Percentiles rank a stretch among this genome's conserved stretches.
Conservation (phyloP, 1,140 invertebrate genomes). For the Thaumatotibia leucotreta region DNA sequence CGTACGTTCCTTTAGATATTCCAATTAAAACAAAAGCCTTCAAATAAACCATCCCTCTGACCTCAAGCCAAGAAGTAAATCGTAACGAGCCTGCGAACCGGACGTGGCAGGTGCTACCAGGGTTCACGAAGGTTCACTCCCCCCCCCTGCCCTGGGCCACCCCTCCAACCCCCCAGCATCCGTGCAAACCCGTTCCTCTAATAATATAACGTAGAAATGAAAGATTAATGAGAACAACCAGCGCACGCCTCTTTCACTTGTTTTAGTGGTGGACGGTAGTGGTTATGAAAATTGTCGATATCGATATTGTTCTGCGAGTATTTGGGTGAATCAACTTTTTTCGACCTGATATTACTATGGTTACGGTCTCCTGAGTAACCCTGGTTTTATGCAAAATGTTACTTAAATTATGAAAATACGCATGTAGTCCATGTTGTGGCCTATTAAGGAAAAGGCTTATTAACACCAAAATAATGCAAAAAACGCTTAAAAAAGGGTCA, state of each 20-base stretch:
- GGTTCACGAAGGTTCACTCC: slow-evolving; percentile 68
- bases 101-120: slow-evolving; percentile 70
- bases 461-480: no score
- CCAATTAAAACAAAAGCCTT: background rate
- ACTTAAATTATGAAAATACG: no score
- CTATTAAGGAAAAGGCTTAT: no score
- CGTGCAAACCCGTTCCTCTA: slow-evolving; percentile 72
- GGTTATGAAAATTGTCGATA: slow-evolving; percentile 15
- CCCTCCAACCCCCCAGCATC: slow-evolving; percentile 44
- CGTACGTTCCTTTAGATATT: background rate
- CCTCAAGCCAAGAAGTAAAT: slow-evolving; percentile 12
- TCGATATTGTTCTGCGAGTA: background rate
- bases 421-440: no score
- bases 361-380: no score
- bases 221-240: slow-evolving; percentile 74
- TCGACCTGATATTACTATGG: no score
- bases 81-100: slow-evolving; percentile 30
- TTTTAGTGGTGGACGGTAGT: background rate
- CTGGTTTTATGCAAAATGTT: no score
- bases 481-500: no score
- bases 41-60: background rate
- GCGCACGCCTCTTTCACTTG: slow-evolving; percentile 69
- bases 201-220: slow-evolving; percentile 75
- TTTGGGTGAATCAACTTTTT: no score
- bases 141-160: slow-evolving; percentile 22